A percentile compares a stretch with the other conserved stretches of the same genome.
These are phyloP conservation scores for Ascaphus truei DNA, from an alignment of 2,113 vertebrate genomes.

Conservation along the genomic window DNA sequence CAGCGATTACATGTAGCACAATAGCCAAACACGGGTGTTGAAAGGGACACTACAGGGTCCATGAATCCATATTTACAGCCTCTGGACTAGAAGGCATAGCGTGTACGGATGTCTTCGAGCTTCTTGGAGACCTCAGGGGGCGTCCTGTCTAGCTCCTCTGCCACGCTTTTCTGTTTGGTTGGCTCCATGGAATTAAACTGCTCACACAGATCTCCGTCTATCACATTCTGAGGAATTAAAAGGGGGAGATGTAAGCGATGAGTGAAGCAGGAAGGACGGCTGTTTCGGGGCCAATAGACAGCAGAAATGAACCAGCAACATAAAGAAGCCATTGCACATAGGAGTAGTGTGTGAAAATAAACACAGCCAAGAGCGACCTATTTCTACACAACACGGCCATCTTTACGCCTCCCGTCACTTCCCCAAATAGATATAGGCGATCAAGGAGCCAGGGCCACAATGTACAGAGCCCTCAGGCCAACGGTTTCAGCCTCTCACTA, in stretches of 20 bases:
- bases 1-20: no score
- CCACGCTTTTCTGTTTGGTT: constrained; percentile 95
- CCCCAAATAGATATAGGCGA: no score
- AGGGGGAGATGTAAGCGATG: background rate
- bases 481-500: no score
- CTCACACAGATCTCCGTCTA: constrained; percentile 96
- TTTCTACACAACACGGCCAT: no score
- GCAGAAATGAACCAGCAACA: background rate
- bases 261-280: constrained; percentile 34
- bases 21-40: background rate
- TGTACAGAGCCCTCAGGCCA: no score
- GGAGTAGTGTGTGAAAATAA: background rate
- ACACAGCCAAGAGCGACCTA: no score
- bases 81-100: constrained; percentile 90
- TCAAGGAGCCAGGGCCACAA: no score
- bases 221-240: constrained; percentile 79
- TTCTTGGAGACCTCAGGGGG: constrained; percentile 97
- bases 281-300: constrained; percentile 9
- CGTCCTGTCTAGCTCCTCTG: constrained; percentile 91
- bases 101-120: constrained; percentile 94
- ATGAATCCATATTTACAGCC: background rate
- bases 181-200: constrained; percentile 99
- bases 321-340: background rate
- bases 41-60: background rate
- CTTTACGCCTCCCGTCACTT: no score